Evolutionary conservation across 2,888 invertebrate genomes (phyloP).

Genomic region (Allacma fusca): DNA sequence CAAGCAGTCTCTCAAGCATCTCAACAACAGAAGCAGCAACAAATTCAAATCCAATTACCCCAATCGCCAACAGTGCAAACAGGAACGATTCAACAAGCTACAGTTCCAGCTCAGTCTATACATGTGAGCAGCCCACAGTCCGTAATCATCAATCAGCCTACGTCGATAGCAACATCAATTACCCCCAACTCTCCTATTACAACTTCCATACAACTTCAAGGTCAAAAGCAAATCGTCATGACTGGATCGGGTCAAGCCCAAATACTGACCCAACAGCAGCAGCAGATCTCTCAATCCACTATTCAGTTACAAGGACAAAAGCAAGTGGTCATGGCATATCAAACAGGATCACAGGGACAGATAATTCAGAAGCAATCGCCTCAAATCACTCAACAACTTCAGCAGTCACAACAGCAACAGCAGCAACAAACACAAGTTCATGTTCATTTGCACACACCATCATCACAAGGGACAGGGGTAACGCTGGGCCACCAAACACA

Average conservation of each 20-base stretch:
- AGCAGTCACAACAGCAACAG: slow-evolving; percentile 8
- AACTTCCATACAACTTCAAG: slow-evolving; percentile 5
- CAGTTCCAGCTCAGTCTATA: neutral
- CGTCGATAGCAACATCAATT: neutral
- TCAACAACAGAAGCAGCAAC: slow-evolving; percentile 29
- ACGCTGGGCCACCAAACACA: neutral
- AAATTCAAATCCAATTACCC: slow-evolving; percentile 34
- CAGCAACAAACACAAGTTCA: slow-evolving; percentile 31
- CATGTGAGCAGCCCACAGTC: slow-evolving; percentile 17
- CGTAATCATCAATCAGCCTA: slow-evolving; percentile 27
- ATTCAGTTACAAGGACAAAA: slow-evolving; percentile 38
- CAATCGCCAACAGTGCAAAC: neutral
- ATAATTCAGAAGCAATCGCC: neutral
- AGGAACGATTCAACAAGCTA: neutral
- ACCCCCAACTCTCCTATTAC: slow-evolving; percentile 8
- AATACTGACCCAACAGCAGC: neutral
- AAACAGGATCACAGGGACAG: slow-evolving; percentile 5
- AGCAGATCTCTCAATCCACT: slow-evolving; percentile 4
- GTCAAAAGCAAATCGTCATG: slow-evolving; percentile 35
- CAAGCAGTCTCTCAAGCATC: slow-evolving; percentile 36
- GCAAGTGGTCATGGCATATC: slow-evolving; percentile 43
- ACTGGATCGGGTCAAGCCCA: slow-evolving; percentile 34
- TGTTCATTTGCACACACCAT: slow-evolving; percentile 33
- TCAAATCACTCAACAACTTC: slow-evolving; percentile 25
- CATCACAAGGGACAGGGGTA: neutral